phyloP scores from a whole-genome alignment of 2,113 vertebrate species.

The Pedetes capensis region DNA sequence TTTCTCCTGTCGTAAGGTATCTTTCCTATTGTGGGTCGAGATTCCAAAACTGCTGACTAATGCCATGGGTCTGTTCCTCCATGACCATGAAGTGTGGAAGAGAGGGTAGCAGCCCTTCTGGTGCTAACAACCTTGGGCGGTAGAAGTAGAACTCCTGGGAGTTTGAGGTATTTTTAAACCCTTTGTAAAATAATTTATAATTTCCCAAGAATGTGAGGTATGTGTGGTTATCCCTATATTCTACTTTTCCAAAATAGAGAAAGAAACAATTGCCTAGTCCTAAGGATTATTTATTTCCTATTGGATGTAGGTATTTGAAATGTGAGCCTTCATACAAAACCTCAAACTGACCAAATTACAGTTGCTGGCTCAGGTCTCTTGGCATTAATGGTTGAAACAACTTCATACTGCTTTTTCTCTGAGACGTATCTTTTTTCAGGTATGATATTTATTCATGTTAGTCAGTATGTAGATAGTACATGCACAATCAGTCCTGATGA shows the following conservation, averaged over 20 bases:
- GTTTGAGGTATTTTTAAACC: conserved; percentile 39
- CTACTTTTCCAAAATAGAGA: background rate
- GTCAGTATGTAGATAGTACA: background rate
- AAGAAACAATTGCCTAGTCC: background rate
- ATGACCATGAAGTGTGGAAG: conserved; percentile 67
- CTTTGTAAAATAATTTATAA: conserved; percentile 31
- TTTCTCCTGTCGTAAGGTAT: conserved; percentile 84
- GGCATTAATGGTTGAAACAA: conserved; percentile 21
- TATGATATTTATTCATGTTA: background rate
- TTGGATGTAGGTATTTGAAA: conserved; percentile 13
- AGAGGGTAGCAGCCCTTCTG: background rate
- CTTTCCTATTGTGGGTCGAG: conserved; percentile 83
- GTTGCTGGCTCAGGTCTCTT: background rate
- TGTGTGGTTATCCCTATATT: background rate
- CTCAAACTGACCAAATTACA: background rate
- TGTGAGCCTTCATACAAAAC: conserved; percentile 13
- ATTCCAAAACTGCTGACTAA: conserved; percentile 88
- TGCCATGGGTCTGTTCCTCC: conserved; percentile 70
- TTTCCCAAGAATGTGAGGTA: conserved; percentile 36
- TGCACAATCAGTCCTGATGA: background rate
- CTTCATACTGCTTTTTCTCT: conserved; percentile 36
- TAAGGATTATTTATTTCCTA: conserved; percentile 4
- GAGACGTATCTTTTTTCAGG: conserved; percentile 35
- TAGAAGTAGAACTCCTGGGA: background rate
- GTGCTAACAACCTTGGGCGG: background rate